These are phyloP conservation scores for Trissolcus basalis DNA, from an alignment of 1,140 invertebrate species.

Conservation along the genomic window DNA sequence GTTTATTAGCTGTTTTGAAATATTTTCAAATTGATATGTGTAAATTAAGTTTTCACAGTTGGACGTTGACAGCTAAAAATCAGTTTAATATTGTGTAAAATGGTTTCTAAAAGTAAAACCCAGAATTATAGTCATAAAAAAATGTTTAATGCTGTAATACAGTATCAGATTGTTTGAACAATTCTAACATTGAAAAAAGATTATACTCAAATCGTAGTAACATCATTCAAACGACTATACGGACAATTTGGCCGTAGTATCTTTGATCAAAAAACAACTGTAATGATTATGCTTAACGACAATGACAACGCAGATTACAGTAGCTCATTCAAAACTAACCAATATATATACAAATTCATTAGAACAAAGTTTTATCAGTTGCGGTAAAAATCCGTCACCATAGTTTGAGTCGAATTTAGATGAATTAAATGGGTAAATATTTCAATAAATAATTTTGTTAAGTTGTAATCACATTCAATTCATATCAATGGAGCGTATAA, in stretches of 20 bases:
- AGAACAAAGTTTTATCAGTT: conserved; percentile 11
- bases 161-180: conserved; percentile 39
- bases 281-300: conserved; percentile 13
- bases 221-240: conserved; percentile 6
- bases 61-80: too few relatives aligned
- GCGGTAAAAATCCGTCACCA: conserved; percentile 6
- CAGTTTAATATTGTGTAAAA: too few relatives aligned
- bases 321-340: conserved; percentile 17
- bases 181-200: conserved; percentile 35
- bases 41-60: too few relatives aligned
- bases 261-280: conserved; percentile 2
- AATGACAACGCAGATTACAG: conserved; percentile 18
- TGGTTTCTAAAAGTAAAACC: too few relatives aligned
- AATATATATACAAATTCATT: conserved; percentile 36
- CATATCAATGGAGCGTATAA: conserved; percentile 22
- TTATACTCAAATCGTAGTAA: conserved; percentile 32
- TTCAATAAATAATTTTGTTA: conserved; percentile 44
- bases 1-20: too few relatives aligned
- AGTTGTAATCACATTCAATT: conserved; percentile 11
- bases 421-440: conserved; percentile 12
- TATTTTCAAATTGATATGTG: too few relatives aligned
- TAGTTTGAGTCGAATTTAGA: conserved; percentile 10
- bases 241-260: conserved; percentile 11
- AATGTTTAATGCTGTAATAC: conserved; percentile 52
- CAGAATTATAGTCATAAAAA: conserved; percentile 9